These are phyloP conservation scores for Crotalus viridis DNA, from an alignment of 2,113 vertebrate species.

Conservation along the genomic window DNA sequence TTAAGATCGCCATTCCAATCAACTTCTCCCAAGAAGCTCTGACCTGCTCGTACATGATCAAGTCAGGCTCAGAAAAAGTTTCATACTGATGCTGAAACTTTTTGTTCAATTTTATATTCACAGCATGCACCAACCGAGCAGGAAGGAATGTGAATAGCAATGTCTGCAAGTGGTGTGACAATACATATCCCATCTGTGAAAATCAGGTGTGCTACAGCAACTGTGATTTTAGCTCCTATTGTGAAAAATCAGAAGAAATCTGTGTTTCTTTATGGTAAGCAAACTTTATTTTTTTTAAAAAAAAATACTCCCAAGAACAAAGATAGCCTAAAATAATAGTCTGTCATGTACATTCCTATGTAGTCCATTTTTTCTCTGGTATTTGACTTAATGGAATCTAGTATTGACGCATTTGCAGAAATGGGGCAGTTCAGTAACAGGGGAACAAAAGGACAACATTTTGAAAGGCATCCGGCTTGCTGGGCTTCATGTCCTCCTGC, in stretches of 20 bases:
- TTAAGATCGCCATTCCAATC: neutral
- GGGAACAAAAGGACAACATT: neutral
- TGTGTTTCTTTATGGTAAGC: slow-evolving; percentile 85
- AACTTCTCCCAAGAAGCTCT: neutral
- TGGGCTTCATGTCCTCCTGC: too few species aligned
- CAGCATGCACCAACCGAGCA: slow-evolving; percentile 50
- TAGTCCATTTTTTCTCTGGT: neutral
- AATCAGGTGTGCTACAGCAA: slow-evolving; percentile 81
- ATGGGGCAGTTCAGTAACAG: neutral
- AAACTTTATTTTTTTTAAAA: neutral
- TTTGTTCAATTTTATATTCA: neutral
- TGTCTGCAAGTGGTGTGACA: slow-evolving; percentile 86
- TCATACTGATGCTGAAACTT: neutral
- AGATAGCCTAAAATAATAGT: neutral
- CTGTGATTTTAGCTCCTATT: slow-evolving; percentile 85
- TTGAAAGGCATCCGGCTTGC: too few species aligned
- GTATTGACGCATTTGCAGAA: neutral
- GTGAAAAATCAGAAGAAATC: slow-evolving; percentile 77
- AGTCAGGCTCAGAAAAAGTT: neutral
- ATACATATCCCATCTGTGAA: slow-evolving; percentile 73
- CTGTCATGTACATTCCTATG: neutral
- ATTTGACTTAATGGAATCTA: neutral
- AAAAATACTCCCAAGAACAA: neutral
- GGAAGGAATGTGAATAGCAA: slow-evolving; percentile 79
- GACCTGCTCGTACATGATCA: too few species aligned